Base-by-base conservation (phyloP, 2,113 vertebrate species). In the Pogonocichla stellata region DNA sequence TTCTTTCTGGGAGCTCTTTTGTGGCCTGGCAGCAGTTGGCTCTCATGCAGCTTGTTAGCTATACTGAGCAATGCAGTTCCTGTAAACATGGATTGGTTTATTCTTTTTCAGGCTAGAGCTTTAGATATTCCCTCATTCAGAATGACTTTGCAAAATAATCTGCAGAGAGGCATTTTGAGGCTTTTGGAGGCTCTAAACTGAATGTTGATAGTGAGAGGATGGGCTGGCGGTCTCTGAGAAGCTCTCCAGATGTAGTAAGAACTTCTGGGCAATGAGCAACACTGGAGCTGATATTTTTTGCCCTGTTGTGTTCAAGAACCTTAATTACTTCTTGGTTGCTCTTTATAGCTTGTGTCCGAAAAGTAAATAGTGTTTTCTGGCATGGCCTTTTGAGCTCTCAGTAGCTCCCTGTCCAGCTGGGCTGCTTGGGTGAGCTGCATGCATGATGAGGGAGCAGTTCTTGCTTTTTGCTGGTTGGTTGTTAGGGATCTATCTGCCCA, bases 341-440 rank as follows among this genome's bases (percentile, higher is more conserved):
- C 92, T 88, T 88, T 73, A 42, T 71, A 96, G 81, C 26, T 92
- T 34, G 72, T 3, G 8, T 90, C 47, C 71, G 56, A 82, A 90
- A 92, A 94, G 81, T 73, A 94, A 94, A 80, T 67, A 51, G 29
- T 90, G 38, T 82, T 92, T 90, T 92, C 86, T 95, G 93, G 90
- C 90, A 31, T 82, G 67, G 64, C 18, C 5, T 73, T 81, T 72
- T 53, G 94, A 79, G 90, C 73, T 93, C 93, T 94, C 67, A 38
- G 88, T 84, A 60, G 61, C 88, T 93, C 81, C 87, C 66, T 93
- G 90, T 80, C 93, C 95, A 97, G 93, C 95, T 95, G 94, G 90
- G 87, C 90, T 90, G 88, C 70, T 47, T 0, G 79, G 85, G 14
- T 95, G 84, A 93, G 48, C 91, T 91, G 96, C 92, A 94, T 94